A percentile compares a stretch with the other conserved stretches of the same genome.
Conservation (phyloP, 2,113 vertebrate genomes). For the Formicarius rufipectus region DNA sequence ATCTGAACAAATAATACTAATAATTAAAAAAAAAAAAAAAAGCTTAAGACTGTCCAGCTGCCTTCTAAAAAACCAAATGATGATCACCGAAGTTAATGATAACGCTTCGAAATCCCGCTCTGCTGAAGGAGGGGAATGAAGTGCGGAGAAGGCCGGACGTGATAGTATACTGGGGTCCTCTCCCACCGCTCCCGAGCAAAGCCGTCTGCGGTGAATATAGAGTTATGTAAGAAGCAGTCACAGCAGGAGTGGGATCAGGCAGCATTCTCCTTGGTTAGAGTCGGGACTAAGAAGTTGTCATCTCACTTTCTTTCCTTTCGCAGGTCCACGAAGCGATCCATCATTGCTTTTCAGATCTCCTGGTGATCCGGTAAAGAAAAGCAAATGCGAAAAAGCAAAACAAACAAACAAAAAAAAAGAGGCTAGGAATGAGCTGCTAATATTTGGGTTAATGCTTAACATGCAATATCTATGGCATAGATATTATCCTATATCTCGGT, state of each 20-base stretch:
- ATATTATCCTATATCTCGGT: neutral
- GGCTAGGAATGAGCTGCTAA: neutral
- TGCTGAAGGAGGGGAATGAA: neutral
- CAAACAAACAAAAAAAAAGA: neutral
- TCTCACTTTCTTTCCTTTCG: neutral
- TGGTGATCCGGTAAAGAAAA: neutral
- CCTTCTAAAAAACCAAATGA: neutral
- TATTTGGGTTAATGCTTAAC: neutral
- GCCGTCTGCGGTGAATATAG: neutral
- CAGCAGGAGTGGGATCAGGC: neutral
- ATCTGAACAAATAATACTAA: constrained; percentile 62
- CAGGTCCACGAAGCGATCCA: neutral
- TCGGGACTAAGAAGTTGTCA: neutral
- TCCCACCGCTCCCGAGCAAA: neutral
- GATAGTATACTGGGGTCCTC: neutral
- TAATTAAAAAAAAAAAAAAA: neutral
- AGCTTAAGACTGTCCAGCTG: neutral
- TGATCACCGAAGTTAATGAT: constrained; percentile 22
- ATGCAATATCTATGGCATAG: neutral
- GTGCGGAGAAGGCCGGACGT: neutral
- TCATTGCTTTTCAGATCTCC: neutral
- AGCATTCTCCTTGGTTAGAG: neutral
- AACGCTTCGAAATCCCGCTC: neutral
- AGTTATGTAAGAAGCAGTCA: neutral
- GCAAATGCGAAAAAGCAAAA: neutral